These are phyloP conservation scores for Xiphorhynchus erythropygius DNA, from an alignment of 2,797 vertebrate genomes.

Conservation along the genomic window DNA sequence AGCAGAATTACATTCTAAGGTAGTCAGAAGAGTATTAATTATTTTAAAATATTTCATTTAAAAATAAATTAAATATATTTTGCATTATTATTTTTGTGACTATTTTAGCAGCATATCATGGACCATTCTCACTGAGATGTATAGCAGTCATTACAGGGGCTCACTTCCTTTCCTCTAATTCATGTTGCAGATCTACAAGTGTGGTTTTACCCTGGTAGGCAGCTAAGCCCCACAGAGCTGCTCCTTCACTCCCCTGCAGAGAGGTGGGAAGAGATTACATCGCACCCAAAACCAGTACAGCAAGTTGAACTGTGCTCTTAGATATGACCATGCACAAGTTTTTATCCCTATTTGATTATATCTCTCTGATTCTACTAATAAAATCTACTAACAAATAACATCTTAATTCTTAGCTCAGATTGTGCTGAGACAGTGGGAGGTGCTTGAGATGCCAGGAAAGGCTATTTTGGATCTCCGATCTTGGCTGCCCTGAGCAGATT, in stretches of 20 bases:
- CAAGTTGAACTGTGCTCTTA: background rate
- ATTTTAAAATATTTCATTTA: background rate
- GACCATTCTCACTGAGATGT: background rate
- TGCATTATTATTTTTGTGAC: background rate
- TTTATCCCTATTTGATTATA: background rate
- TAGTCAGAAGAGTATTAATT: background rate
- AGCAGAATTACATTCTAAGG: background rate
- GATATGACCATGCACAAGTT: background rate
- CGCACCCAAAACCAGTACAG: background rate
- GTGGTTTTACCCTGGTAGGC: background rate
- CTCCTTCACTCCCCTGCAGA: background rate
- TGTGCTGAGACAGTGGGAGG: background rate
- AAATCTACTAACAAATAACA: background rate
- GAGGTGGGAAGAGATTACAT: background rate
- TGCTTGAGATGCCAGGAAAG: background rate
- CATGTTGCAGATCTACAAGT: background rate
- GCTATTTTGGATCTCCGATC: background rate
- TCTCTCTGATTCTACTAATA: background rate
- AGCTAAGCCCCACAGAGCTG: rapidly evolving
- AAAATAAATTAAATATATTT: background rate
- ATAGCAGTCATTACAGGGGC: background rate
- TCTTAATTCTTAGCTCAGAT: background rate
- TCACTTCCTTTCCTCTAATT: background rate
- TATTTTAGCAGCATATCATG: background rate
- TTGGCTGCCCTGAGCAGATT: background rate